Evolutionary conservation across 2,888 invertebrate species (phyloP), one percentile per base, ranked within the genome.

Genomic region (Sphinx pinastri): DNA sequence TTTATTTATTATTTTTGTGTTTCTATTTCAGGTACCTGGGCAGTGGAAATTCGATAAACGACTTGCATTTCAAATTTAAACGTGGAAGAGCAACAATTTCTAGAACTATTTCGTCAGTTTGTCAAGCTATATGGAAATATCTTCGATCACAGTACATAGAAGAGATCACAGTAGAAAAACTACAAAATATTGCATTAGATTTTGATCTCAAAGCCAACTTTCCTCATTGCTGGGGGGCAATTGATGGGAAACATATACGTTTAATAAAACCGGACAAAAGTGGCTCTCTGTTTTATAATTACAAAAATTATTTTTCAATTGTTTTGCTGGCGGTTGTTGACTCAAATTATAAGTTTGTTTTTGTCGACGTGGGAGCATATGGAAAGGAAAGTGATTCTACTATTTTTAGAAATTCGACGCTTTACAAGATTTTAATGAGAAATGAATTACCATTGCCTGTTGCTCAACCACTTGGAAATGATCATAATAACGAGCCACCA

Each of bases 21-120:
- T 76, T 76, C 70, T 71, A 57, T 74, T 76, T 72, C 71, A 77
- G 76, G 71, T 77, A 78, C 73, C 67, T 77, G 59, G 77, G 73
- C 67, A 78, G 73, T 52, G 77, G 78, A 74, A 77, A 78, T 76
- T 74, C 75, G 71, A 75, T 78, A 60, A 74, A 70, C 59, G 75
- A 79, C 57, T 73, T 79, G 69, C 73, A 77, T 74, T 76, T 74
- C 73, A 77, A 76, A 76, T 77, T 76, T 67, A 76, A 74, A 74
- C 72, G 71, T 68, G 73, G 75, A 69, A 74, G 49, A 73, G 31
- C 72, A 54, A 75, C 75, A 38, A 38, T 38, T 73, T 69, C 75
- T 71, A 71, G 67, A 68, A 73, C 63, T 68, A 76, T 75, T 70
- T 71, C 63, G 73, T 71, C 71, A 72, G 75, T 75, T 72, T 75